These are phyloP conservation scores for Pogona vitticeps DNA, from an alignment of 2,113 vertebrate species.

Conservation along the genomic window DNA sequence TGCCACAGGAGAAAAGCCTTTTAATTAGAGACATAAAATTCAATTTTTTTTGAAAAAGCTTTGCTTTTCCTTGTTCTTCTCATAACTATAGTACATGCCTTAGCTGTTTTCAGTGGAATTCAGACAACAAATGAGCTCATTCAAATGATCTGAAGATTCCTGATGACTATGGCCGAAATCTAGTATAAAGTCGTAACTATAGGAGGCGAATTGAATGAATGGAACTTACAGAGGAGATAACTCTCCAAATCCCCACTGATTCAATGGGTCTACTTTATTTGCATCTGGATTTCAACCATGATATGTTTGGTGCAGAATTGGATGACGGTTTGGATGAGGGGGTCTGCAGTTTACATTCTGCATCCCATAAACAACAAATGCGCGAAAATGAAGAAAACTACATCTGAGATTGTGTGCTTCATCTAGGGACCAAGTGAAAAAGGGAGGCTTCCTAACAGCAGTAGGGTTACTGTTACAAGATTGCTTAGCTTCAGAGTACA, in stretches of 20 bases:
- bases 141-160: conserved; percentile 29
- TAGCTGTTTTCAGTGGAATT: background rate
- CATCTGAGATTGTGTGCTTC: conserved; percentile 10
- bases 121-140: conserved; percentile 1
- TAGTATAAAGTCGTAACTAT: no score
- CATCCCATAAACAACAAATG: conserved; percentile 6
- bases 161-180: background rate
- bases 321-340: background rate
- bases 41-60: no score
- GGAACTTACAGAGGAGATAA: no score
- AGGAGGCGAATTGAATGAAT: no score
- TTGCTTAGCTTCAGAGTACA: no score
- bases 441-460: background rate
- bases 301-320: background rate
- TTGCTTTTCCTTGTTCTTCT: conserved; percentile 5
- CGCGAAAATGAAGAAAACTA: background rate
- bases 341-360: conserved; percentile 16
- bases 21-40: background rate
- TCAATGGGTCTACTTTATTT: no score
- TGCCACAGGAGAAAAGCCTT: background rate
- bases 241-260: no score
- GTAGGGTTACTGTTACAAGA: background rate
- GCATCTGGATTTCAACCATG: background rate
- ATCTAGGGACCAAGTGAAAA: background rate
- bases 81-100: background rate